These are phyloP conservation scores for Sylvia borin DNA, from an alignment of 2,797 vertebrate genomes.

Conservation along the genomic window DNA sequence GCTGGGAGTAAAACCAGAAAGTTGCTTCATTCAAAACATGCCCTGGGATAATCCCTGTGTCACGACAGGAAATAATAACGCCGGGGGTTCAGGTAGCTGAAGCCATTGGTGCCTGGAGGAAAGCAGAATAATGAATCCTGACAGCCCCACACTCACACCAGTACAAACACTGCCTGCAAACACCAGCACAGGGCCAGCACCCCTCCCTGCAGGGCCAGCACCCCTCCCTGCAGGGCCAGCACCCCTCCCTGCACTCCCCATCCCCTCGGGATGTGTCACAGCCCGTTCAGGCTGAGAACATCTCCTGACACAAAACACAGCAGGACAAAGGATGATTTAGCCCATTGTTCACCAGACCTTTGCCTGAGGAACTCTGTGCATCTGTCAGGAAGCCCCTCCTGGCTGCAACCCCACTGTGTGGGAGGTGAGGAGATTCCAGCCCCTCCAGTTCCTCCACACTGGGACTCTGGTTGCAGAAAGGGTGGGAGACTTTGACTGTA, in stretches of 20 bases:
- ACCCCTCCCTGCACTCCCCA: neutral
- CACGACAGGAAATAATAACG: slow-evolving; percentile 10
- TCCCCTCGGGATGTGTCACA: accelerated
- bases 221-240: neutral
- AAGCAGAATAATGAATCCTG: neutral
- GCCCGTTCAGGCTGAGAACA: neutral
- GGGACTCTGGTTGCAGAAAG: neutral
- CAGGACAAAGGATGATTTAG: neutral
- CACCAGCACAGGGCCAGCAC: neutral
- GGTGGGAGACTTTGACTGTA: neutral
- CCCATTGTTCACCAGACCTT: accelerated
- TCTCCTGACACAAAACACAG: accelerated
- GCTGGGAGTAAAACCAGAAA: neutral
- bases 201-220: neutral
- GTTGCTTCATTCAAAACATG: neutral
- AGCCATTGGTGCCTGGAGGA: neutral
- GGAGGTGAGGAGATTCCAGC: neutral
- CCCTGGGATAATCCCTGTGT: neutral
- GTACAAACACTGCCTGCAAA: neutral
- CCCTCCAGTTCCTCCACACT: neutral
- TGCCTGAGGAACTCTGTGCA: neutral
- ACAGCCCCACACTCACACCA: neutral
- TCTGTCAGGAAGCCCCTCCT: neutral
- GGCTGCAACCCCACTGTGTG: neutral
- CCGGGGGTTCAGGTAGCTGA: neutral